Percentiles rank a stretch among this genome's conserved stretches.
These are phyloP conservation scores for Strigamia maritima DNA, from an alignment of 2,888 invertebrate genomes.

Conservation along the genomic window DNA sequence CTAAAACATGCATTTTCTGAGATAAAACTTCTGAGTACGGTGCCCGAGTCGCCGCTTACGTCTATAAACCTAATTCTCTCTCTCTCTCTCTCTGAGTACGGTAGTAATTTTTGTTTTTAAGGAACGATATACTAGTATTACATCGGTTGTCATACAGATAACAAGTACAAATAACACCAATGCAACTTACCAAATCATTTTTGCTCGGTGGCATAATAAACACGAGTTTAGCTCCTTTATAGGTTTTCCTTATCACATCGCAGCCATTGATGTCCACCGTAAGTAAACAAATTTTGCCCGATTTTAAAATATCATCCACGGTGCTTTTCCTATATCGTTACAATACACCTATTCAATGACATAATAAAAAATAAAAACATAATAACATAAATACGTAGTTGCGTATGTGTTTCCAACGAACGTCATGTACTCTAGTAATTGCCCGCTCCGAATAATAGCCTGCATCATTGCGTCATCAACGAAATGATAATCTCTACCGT, in stretches of 20 bases:
- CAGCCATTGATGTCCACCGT: background rate
- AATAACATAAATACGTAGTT: background rate
- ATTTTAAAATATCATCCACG: background rate
- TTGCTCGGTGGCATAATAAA: background rate
- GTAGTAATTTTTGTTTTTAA: too few relatives aligned
- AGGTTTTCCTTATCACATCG: background rate
- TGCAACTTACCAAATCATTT: background rate
- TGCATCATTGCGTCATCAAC: background rate
- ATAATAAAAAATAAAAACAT: too few relatives aligned
- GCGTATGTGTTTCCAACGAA: background rate
- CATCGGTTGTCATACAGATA: too few relatives aligned
- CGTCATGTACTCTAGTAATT: background rate
- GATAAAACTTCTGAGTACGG: too few relatives aligned
- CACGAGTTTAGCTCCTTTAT: background rate
- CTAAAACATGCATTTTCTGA: too few relatives aligned
- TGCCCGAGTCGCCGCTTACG: too few relatives aligned
- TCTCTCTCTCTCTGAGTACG: too few relatives aligned
- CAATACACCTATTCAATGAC: too few relatives aligned
- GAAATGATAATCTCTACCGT: background rate
- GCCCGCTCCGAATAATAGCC: background rate
- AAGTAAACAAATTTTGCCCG: background rate
- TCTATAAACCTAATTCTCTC: too few relatives aligned
- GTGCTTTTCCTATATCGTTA: background rate
- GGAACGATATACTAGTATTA: too few relatives aligned
- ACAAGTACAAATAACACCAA: too few relatives aligned